Conservation (phyloP, 2,888 invertebrate species). For the Harmothoe impar region DNA sequence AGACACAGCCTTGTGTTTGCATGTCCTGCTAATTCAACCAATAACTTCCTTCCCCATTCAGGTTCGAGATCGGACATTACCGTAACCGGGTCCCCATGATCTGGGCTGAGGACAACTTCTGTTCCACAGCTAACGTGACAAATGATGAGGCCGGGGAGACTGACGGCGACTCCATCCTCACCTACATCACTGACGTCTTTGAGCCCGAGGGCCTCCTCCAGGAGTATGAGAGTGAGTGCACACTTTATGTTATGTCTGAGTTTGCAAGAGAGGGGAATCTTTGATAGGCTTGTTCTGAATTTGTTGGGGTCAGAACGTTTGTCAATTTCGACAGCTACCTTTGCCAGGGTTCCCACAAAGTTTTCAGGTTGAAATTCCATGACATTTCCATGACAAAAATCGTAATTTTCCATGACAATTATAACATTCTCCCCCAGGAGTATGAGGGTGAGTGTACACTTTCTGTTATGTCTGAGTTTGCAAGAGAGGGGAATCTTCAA, state of each 20-base stretch:
- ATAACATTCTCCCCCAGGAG: too few species aligned
- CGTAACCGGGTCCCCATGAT: neutral
- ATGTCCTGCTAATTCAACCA: neutral
- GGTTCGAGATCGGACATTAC: slow-evolving; percentile 43
- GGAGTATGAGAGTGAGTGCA: slow-evolving; percentile 16
- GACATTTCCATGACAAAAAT: too few species aligned
- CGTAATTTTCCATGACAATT: too few species aligned
- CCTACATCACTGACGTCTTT: neutral
- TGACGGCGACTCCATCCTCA: slow-evolving; percentile 27
- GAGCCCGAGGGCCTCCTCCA: slow-evolving; percentile 11
- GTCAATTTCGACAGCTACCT: neutral
- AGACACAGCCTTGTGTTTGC: too few species aligned
- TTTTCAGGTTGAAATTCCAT: too few species aligned
- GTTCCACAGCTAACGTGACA: neutral
- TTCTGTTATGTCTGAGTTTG: too few species aligned
- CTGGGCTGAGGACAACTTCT: slow-evolving; percentile 46
- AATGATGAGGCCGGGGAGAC: neutral
- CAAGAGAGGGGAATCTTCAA: too few species aligned
- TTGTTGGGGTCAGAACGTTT: neutral
- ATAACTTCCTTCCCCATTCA: neutral
- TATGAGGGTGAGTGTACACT: too few species aligned
- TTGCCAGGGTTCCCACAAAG: too few species aligned
- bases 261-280: neutral
- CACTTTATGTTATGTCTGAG: neutral
- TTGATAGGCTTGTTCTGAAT: neutral